Evolutionary conservation across 2,888 invertebrate species (phyloP), one percentile per base, ranked within the genome.

Genomic region (Corbicula japonica): DNA sequence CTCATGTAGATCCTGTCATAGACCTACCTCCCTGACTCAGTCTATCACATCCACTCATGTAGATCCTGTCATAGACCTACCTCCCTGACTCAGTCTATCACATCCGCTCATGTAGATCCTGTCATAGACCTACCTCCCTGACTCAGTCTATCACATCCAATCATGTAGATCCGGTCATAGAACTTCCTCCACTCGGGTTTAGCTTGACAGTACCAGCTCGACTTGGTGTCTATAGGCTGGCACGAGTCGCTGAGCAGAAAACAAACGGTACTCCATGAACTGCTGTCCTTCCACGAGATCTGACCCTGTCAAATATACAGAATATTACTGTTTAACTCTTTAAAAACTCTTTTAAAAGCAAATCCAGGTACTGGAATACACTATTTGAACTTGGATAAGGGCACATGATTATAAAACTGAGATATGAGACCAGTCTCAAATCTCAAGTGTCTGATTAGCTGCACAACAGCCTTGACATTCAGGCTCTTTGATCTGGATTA

Each of bases 141-240:
- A 81, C 93, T 93, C 26, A 91, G 87, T 52, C 94, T 88, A 76
- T 92, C 93, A 70, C 91, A 91, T 2, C 93, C 93, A 72, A 92
- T 88, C 60, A 92, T 88, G 30, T 91, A 86, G 96, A 97, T 96
- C 12, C 93, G 84, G 8, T 92, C 90, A 35, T 94, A 92, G 70
- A 93, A 89, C 62, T 92, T 92, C 72, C 92, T 93, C 18, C 95
- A 94, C 52, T 94, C 5, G 95, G 95, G 46, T 76, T 79, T 52
- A 73, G 86, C 65, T 80, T 87, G 52, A 65, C 50, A 76, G 56
- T 86, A 92, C 93, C 93, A 93, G 18, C 90, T 76, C 10, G 89
- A 85, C 44, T 85, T 85, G 8, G 88, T 78, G 75, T 93, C 89
- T 0, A 91, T 71, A 3, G 89, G 82, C 26, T 87, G 84, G 28